A percentile compares a stretch with the other conserved stretches of the same genome.
Evolutionary conservation across 1,140 invertebrate genomes (phyloP).

Genomic region (Zaprionus davidi): DNA sequence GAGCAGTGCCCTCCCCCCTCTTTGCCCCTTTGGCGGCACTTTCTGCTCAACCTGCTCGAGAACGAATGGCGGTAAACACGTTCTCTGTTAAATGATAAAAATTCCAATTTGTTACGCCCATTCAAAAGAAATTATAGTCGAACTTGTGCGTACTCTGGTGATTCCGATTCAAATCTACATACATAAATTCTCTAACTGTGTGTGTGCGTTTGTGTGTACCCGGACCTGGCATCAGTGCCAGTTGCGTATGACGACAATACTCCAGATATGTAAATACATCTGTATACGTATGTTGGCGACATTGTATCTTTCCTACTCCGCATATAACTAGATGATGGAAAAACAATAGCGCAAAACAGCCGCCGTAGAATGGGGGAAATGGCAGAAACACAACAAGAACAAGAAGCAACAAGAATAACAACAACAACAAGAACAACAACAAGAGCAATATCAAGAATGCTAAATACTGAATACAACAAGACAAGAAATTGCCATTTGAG

Average conservation of each 20-base stretch:
- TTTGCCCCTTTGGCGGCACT: neutral
- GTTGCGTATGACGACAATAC: conserved; percentile 15
- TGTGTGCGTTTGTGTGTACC: conserved; percentile 11
- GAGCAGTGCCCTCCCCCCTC: neutral
- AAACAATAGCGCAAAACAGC: conserved; percentile 28
- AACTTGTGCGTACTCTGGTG: conserved; percentile 24
- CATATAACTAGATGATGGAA: conserved; percentile 38
- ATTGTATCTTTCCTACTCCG: conserved; percentile 15
- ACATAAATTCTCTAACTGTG: conserved; percentile 18
- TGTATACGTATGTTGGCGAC: neutral
- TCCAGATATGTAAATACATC: conserved; percentile 12
- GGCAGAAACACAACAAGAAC: conserved; percentile 4
- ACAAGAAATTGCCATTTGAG: conserved; percentile 66
- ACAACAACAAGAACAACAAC: conserved; percentile 16
- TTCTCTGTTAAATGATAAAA: conserved; percentile 54
- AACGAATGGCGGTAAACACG: conserved; percentile 34
- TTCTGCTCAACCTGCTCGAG: neutral
- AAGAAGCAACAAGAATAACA: neutral
- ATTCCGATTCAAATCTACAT: conserved; percentile 30
- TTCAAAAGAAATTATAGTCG: conserved; percentile 47
- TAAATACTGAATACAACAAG: conserved; percentile 29
- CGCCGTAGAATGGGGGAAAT: neutral
- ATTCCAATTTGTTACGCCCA: conserved; percentile 48
- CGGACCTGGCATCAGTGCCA: conserved; percentile 16
- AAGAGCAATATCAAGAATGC: conserved; percentile 36